These are phyloP conservation scores for Scolopax mira DNA, from an alignment of 2,113 vertebrate genomes.

Conservation along the genomic window DNA sequence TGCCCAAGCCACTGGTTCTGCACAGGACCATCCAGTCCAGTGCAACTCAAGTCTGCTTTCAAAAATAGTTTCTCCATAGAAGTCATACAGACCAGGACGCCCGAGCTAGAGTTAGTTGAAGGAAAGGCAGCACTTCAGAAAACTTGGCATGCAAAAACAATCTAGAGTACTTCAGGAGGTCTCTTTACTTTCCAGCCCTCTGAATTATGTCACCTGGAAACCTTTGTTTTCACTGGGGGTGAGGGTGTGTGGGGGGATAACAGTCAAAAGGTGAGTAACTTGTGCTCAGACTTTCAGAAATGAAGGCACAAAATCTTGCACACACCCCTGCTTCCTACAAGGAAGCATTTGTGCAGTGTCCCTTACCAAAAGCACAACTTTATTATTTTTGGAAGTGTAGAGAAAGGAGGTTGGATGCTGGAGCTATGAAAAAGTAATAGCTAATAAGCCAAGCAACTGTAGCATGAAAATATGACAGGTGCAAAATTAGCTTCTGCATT, in stretches of 20 bases:
- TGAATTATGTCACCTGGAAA: neutral
- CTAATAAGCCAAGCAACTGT: constrained; percentile 35
- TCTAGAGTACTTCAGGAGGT: neutral
- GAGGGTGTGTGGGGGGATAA: accelerated
- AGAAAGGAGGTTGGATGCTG: neutral
- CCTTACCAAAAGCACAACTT: neutral
- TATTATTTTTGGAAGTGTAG: neutral
- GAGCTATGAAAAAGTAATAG: neutral
- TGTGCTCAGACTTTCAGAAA: neutral
- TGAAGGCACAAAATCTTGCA: neutral
- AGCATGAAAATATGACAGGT: constrained; percentile 30
- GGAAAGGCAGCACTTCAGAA: neutral
- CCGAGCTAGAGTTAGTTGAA: neutral
- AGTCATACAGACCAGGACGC: neutral
- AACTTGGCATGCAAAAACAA: neutral
- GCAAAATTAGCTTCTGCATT: constrained; percentile 39
- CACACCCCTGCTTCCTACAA: accelerated
- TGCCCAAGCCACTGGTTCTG: neutral
- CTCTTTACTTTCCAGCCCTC: neutral
- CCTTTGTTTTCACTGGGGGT: neutral
- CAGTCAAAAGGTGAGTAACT: neutral
- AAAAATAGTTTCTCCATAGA: neutral
- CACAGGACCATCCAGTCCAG: neutral
- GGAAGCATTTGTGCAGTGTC: neutral
- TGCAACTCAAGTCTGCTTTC: neutral